Conservation (phyloP, 2,888 invertebrate genomes). For the Ophion slaviceki region DNA sequence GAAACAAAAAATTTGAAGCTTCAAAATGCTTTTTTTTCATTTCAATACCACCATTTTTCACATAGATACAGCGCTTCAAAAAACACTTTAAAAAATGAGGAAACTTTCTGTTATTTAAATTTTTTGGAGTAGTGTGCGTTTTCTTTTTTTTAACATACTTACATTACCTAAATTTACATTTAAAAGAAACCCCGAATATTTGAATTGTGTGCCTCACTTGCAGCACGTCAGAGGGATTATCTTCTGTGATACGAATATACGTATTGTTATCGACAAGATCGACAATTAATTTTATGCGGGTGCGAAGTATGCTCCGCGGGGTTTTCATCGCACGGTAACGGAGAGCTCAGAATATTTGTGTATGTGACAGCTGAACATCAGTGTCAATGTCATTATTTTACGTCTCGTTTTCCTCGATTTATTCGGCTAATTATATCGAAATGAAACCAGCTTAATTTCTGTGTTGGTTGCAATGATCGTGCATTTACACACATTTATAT, state of each 20-base stretch:
- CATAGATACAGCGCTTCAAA: too few relatives aligned
- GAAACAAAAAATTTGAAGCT: too few relatives aligned
- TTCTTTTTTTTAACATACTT: too few relatives aligned
- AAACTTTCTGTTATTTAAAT: too few relatives aligned
- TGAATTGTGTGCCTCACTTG: background rate
- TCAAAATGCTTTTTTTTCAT: too few relatives aligned
- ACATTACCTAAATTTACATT: too few relatives aligned
- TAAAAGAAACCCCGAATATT: background rate
- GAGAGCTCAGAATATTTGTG: constrained; percentile 76
- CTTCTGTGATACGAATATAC: constrained; percentile 11
- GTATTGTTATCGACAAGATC: constrained; percentile 71
- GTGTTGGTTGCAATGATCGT: background rate
- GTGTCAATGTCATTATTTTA: constrained; percentile 3
- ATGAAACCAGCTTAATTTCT: background rate
- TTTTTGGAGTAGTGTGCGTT: too few relatives aligned
- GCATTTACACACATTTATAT: background rate
- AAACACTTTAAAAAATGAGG: too few relatives aligned
- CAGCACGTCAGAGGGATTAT: background rate
- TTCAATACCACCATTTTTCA: too few relatives aligned
- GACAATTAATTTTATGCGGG: constrained; percentile 79
- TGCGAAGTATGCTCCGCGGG: constrained; percentile 75
- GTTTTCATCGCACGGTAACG: constrained; percentile 75
- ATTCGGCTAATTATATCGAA: background rate
- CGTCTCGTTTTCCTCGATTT: background rate
- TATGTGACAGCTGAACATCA: constrained; percentile 76